These are phyloP conservation scores for Catharus ustulatus DNA, from an alignment of 2,797 vertebrate species.

Conservation along the genomic window DNA sequence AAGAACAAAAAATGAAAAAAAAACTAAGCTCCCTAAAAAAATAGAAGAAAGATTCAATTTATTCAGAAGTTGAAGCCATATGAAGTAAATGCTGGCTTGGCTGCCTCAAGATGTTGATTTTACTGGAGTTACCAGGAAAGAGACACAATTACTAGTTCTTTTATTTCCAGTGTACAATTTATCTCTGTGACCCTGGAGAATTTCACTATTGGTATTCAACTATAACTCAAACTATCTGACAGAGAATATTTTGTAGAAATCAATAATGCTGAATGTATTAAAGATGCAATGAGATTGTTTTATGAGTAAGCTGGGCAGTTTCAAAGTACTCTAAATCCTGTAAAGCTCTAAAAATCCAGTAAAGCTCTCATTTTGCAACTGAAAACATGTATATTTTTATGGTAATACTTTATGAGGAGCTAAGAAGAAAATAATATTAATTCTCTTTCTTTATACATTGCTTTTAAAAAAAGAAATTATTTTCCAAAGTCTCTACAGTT, in stretches of 20 bases:
- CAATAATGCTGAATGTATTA: neutral
- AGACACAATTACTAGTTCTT: neutral
- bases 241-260: neutral
- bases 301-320: neutral
- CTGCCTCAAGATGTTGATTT: neutral
- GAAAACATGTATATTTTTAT: neutral
- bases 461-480: neutral
- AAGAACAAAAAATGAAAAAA: neutral
- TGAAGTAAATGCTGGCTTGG: neutral
- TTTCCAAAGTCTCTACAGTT: neutral
- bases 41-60: neutral
- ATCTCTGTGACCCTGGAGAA: neutral
- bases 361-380: neutral
- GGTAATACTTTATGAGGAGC: neutral
- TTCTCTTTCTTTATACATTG: neutral
- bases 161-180: neutral
- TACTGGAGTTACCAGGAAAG: neutral
- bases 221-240: neutral
- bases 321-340: neutral
- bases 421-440: neutral
- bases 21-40: rapidly evolving
- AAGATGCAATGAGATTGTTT: neutral
- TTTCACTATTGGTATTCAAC: neutral
- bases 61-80: neutral
- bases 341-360: neutral